Base-by-base conservation (phyloP, 2,888 invertebrate species). In the Leptinotarsa tumamoca region DNA sequence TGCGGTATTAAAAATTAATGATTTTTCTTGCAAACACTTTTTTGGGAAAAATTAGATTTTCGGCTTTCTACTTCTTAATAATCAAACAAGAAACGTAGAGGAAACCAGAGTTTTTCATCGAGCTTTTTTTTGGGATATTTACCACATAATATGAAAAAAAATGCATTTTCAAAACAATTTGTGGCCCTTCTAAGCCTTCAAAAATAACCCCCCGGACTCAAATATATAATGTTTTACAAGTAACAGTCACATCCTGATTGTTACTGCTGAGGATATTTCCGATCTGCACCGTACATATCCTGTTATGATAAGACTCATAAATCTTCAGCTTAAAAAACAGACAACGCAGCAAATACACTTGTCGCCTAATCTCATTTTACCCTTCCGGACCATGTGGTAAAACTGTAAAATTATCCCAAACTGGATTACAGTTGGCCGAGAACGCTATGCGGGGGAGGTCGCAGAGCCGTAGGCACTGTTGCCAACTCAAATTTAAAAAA, bases 331-430 rank as follows among this genome's bases (percentile, higher is more conserved):
- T 18, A 58, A 67, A 43, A 67, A 71, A 51, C 51, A 73, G 56
- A 61, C 61, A 56, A 73, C 21, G 51, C 67, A 68, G 72, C 74
- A 78, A 75, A 77, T 75, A 78, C 76, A 76, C 74, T 78, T 76
- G 78, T 75, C 74, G 71, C 69, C 49, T 76, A 78, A 76, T 76
- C 73, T 73, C 67, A 68, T 71, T 74, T 77, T 66, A 76, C 78
- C 76, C 79, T 78, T 79, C 73, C 79, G 76, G 74, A 73, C 78
- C 76, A 76, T 78, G 74, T 79, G 79, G 76, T 75, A 72, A 71
- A 78, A 78, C 72, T 72, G 76, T 79, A 78, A 78, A 79, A 79
- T 76, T 75, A 77, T 79, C 76, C 75, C 68, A 73, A 78, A 75
- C 74, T 77, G 72, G 72, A 76, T 74, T 68, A 17, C 72, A 50